Conservation (phyloP, 1,140 invertebrate genomes). For the Wasmannia auropunctata region DNA sequence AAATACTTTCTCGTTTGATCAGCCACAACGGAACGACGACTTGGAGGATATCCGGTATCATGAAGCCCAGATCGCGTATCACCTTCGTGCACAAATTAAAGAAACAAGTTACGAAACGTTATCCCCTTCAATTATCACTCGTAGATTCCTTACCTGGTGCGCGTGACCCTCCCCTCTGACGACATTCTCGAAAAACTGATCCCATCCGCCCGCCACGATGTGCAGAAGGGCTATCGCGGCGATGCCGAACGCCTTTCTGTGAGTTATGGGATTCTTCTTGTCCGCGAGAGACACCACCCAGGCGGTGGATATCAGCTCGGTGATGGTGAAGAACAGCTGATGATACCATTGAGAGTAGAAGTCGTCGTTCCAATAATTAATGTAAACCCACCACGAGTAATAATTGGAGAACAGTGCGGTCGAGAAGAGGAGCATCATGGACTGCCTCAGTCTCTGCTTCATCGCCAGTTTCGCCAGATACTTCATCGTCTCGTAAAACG, state of each 20-base stretch:
- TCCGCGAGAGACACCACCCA: constrained; percentile 88
- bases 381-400: constrained; percentile 93
- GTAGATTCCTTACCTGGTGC: constrained; percentile 87
- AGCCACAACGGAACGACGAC: constrained; percentile 87
- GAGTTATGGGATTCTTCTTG: constrained; percentile 86
- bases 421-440: constrained; percentile 90
- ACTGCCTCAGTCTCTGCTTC: constrained; percentile 86
- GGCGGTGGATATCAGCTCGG: constrained; percentile 90
- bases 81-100: too few species aligned
- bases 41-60: constrained; percentile 91
- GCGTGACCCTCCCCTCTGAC: constrained; percentile 89
- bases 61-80: constrained; percentile 90
- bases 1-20: constrained; percentile 76
- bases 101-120: too few species aligned
- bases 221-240: constrained; percentile 89
- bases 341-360: constrained; percentile 92
- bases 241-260: constrained; percentile 88
- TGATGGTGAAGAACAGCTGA: constrained; percentile 91
- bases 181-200: constrained; percentile 92
- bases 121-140: too few species aligned
- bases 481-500: constrained; percentile 90
- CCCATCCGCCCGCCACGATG: constrained; percentile 89
- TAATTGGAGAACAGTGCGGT: constrained; percentile 92
- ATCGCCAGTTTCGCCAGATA: constrained; percentile 87
- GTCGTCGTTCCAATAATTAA: constrained; percentile 94